Evolutionary conservation across 2,797 vertebrate genomes (phyloP).

Genomic region (Semaprochilodus insignis): DNA sequence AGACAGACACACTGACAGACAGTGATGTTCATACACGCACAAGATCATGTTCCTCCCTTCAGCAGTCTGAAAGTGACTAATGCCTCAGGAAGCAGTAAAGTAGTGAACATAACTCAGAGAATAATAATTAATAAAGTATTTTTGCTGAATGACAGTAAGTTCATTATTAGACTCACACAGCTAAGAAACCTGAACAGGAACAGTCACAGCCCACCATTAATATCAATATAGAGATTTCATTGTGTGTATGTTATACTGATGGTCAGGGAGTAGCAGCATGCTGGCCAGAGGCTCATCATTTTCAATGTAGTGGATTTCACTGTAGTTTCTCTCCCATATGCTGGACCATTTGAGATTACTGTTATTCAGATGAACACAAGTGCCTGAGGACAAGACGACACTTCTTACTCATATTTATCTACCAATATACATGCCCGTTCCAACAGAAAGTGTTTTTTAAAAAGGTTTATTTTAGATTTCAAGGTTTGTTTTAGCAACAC

Average conservation of each 20-base stretch:
- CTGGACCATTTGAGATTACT: neutral
- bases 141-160: too few species aligned
- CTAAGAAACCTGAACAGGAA: neutral
- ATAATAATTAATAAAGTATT: too few species aligned
- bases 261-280: neutral
- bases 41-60: neutral
- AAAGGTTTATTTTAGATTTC: too few species aligned
- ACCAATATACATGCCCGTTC: neutral
- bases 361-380: neutral
- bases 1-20: constrained; percentile 35
- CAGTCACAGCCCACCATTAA: neutral
- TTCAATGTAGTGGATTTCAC: neutral
- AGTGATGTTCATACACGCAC: constrained; percentile 17
- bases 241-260: neutral
- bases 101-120: neutral
- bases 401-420: too few species aligned
- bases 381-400: too few species aligned
- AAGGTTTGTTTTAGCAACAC: too few species aligned
- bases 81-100: neutral
- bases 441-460: too few species aligned
- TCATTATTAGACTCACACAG: constrained; percentile 22
- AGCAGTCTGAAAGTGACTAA: neutral
- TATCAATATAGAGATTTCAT: neutral
- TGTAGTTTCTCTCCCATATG: neutral
- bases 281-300: neutral